A percentile compares a stretch with the other conserved stretches of the same genome.
These are phyloP conservation scores for Macrobrachium nipponense DNA, from an alignment of 1,140 invertebrate genomes.

Conservation along the genomic window DNA sequence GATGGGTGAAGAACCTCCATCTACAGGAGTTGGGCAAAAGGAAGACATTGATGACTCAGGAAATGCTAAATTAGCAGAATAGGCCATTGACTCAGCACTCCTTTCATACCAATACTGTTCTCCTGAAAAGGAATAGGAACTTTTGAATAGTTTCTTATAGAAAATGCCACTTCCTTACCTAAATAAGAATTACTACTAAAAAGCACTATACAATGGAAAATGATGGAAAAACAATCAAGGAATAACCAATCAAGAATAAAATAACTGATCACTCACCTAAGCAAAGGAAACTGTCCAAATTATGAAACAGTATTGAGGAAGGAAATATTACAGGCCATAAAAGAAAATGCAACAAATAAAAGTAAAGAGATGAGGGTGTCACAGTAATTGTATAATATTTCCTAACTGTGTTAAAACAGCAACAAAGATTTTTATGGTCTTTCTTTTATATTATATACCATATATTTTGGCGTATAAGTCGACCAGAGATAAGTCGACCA, in stretches of 20 bases:
- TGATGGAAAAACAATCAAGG: neutral
- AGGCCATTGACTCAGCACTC: constrained; percentile 62
- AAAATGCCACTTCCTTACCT: too few relatives aligned
- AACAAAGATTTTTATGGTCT: too few relatives aligned
- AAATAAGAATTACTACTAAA: neutral
- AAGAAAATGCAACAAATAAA: too few relatives aligned
- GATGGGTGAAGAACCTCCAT: constrained; percentile 53
- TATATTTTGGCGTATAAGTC: too few relatives aligned
- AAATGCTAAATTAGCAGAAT: constrained; percentile 60
- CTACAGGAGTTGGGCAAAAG: constrained; percentile 57
- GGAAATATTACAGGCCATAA: too few relatives aligned
- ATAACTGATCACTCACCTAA: neutral
- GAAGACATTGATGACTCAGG: constrained; percentile 60
- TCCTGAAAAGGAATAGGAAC: constrained; percentile 2
- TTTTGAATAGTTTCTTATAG: too few relatives aligned
- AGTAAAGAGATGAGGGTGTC: too few relatives aligned
- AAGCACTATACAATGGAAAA: neutral
- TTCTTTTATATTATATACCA: too few relatives aligned
- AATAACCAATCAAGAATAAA: neutral
- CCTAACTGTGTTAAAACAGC: too few relatives aligned
- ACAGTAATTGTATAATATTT: too few relatives aligned
- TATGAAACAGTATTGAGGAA: too few relatives aligned
- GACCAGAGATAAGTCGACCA: too few relatives aligned
- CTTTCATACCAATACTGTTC: constrained; percentile 62
- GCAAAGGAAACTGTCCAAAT: neutral